Base-by-base conservation (phyloP, 2,888 invertebrate species). In the Volucella inflata region DNA sequence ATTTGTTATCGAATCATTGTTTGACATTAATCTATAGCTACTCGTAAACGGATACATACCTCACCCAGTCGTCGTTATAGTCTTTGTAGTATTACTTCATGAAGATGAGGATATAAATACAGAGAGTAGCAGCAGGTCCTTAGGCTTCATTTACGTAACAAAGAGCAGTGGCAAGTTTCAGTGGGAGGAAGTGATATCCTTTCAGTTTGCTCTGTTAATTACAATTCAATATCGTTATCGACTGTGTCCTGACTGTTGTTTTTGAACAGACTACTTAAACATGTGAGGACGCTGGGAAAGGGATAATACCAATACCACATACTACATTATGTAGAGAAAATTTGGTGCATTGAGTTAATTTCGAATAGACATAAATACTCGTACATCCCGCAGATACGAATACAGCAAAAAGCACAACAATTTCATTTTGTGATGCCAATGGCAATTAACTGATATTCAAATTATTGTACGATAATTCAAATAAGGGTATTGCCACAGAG, bases 1-100 rank as follows among this genome's bases (percentile, higher is more conserved):
- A 76, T 68, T 76, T 76, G 76, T 76, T 68, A 76, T 67, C 68
- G 59, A 76, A 76, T 76, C 76, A 76, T 38, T 68, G 68, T 68
- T 50, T n/a, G 50, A 51, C 16, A 51, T 36, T 42, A 50, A 67
- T 67, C 59, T 42, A 57, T 59, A 67, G 51, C 67, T 70, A 75
- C 36, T 53, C 67, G 59, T 46, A 57, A 14, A 57, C 42, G 44
- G 44, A 36, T 16, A 16, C 6, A 30, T 30, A 6, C 6, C 6
- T 3, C 30, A 30, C 6, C 30, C 30, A 30, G 6, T 0, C 1
- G 6, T 30, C 4, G 4, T 0, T 6, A 21, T 21, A 21, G 21
- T 21, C 30, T 6, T 21, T 21, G 1, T 21, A 21, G 2, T 30
- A 6, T 6, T 30, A 30, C 6, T 30, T 4, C 6, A 30, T 42